phyloP scores from a whole-genome alignment of 2,888 invertebrate genomes.

The Actias luna region DNA sequence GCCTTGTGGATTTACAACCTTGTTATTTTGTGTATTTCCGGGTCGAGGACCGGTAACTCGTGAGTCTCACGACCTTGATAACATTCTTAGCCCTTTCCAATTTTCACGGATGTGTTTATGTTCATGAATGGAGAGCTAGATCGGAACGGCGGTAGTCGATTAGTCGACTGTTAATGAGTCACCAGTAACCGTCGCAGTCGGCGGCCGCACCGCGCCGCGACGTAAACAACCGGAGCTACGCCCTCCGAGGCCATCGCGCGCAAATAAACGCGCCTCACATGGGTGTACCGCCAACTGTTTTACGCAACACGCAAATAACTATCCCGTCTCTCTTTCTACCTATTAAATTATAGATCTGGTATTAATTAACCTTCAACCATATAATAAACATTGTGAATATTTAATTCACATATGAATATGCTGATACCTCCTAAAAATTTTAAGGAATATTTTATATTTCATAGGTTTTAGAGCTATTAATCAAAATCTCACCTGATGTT shows the following conservation, averaged over 20 bases:
- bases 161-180: constrained; percentile 64
- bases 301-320: constrained; percentile 33
- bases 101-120: constrained; percentile 25
- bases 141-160: constrained; percentile 42
- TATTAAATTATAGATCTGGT: not conserved
- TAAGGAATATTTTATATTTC: not conserved
- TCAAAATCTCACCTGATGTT: not conserved
- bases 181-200: constrained; percentile 42
- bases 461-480: not conserved
- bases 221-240: constrained; percentile 62
- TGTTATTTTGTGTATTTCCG: constrained; percentile 40
- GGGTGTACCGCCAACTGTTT: constrained; percentile 53
- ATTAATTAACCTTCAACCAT: not conserved
- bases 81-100: constrained; percentile 40
- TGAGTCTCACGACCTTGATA: constrained; percentile 54
- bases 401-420: not conserved
- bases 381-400: not conserved
- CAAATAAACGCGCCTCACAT: constrained; percentile 65
- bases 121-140: constrained; percentile 26
- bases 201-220: constrained; percentile 34
- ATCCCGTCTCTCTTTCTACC: not conserved
- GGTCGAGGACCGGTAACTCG: constrained; percentile 53
- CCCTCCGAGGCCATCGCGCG: constrained; percentile 59
- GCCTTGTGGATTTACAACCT: constrained; percentile 1
- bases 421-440: not conserved